These are phyloP conservation scores for Oasisia sp. DNA, from an alignment of 2,888 invertebrate species.

Conservation along the genomic window DNA sequence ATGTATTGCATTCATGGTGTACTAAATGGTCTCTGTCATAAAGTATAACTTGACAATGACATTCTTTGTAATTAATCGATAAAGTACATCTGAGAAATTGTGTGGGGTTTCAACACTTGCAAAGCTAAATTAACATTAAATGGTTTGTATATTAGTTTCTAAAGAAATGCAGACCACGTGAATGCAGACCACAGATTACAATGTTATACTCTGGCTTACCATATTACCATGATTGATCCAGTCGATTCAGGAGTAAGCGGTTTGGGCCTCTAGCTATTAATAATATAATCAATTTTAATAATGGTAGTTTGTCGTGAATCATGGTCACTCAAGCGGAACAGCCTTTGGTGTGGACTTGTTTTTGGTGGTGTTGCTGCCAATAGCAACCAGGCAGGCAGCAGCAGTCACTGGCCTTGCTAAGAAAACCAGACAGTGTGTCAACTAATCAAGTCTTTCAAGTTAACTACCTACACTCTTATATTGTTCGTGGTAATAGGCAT, in stretches of 20 bases:
- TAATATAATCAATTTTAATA: constrained; percentile 1
- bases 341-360: constrained; percentile 9
- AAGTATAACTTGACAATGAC: too few relatives aligned
- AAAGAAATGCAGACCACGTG: too few relatives aligned
- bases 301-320: neutral
- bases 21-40: too few relatives aligned
- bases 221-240: neutral
- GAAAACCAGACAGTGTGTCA: neutral
- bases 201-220: neutral
- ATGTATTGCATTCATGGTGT: too few relatives aligned
- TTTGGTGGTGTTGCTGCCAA: neutral
- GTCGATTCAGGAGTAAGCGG: neutral
- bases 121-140: too few relatives aligned
- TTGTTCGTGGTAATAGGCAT: neutral
- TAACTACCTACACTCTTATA: neutral
- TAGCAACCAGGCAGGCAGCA: neutral
- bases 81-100: too few relatives aligned
- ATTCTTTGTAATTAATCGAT: too few relatives aligned
- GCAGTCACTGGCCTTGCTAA: neutral
- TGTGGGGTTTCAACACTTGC: too few relatives aligned
- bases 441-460: neutral
- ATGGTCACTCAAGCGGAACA: neutral
- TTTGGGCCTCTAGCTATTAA: neutral
- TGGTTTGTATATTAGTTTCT: too few relatives aligned
- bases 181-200: too few relatives aligned